These are phyloP conservation scores for Lumbricus terrestris DNA, from an alignment of 2,888 invertebrate genomes.

Conservation along the genomic window DNA sequence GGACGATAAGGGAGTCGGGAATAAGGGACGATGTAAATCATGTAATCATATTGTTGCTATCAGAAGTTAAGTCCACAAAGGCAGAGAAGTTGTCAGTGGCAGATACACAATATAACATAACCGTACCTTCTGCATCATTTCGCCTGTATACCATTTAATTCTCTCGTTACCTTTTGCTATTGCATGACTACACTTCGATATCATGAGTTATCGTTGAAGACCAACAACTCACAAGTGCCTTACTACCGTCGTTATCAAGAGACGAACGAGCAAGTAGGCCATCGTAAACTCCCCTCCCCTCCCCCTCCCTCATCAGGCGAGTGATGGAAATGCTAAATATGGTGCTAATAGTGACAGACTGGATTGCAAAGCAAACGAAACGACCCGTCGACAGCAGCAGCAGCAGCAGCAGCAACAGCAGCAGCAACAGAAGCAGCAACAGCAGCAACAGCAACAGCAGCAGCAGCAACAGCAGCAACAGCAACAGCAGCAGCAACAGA, in stretches of 20 bases:
- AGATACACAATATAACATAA: not conserved
- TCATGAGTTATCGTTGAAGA: no score
- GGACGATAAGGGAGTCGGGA: no score
- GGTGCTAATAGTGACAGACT: not conserved
- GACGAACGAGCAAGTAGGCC: not conserved
- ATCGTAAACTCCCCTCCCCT: not conserved
- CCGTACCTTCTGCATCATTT: not conserved
- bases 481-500: no score
- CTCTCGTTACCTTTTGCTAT: not conserved
- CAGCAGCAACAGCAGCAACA: no score
- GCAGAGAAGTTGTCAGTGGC: no score
- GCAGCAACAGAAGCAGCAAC: no score
- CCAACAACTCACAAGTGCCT: not conserved
- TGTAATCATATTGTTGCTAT: no score
- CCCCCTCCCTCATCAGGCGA: not conserved
- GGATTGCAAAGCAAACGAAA: not conserved
- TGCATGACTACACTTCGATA: not conserved
- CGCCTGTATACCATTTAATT: not conserved
- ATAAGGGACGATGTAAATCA: no score
- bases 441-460: no score
- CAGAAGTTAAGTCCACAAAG: no score
- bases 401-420: no score
- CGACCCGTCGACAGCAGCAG: not conserved
- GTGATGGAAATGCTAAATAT: not conserved
- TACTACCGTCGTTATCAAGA: not conserved